Evolutionary conservation across 2,888 invertebrate species (phyloP).

Genomic region (Drosophila birchii): DNA sequence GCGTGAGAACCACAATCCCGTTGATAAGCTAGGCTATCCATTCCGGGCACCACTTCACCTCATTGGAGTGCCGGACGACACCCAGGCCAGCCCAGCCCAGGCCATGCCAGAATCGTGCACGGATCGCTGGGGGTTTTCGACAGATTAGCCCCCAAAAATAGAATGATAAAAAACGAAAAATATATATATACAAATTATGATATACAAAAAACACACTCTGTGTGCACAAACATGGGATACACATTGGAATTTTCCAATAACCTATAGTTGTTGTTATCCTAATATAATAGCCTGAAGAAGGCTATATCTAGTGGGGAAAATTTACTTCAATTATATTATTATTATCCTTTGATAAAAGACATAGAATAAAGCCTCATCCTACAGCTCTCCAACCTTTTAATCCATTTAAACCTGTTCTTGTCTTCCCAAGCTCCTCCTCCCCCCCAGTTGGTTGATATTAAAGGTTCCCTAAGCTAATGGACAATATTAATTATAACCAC

Average conservation of each 20-base stretch:
- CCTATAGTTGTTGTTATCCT: no score
- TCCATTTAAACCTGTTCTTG: background rate
- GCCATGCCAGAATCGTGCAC: conserved; percentile 3
- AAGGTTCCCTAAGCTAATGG: no score
- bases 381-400: background rate
- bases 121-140: conserved; percentile 42
- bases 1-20: conserved; percentile 81
- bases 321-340: background rate
- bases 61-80: conserved; percentile 20
- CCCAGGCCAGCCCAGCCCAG: conserved; percentile 4
- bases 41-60: background rate
- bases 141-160: conserved; percentile 44
- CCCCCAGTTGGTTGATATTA: background rate
- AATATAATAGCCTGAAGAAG: background rate
- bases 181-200: no score
- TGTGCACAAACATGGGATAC: background rate
- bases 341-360: no score
- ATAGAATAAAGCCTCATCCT: no score
- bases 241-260: background rate
- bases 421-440: background rate
- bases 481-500: background rate
- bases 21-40: conserved; percentile 55
- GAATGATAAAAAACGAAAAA: conserved; percentile 21
- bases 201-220: background rate
- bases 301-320: background rate